These are phyloP conservation scores for Lasiurus cinereus DNA, from an alignment of 2,113 vertebrate genomes.

Conservation along the genomic window DNA sequence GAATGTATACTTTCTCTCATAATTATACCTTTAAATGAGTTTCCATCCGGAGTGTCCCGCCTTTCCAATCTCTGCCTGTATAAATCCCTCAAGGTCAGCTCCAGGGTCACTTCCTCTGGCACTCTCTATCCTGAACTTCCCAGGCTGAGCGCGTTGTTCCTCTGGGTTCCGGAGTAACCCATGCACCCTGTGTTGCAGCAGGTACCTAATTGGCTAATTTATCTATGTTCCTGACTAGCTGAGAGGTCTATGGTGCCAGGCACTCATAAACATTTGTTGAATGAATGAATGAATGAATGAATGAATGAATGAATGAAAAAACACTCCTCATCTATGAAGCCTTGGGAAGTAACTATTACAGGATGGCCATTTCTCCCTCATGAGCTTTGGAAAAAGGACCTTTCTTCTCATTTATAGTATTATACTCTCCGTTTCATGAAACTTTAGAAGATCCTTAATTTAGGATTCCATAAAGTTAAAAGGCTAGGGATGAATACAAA, in stretches of 20 bases:
- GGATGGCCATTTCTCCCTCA: background rate
- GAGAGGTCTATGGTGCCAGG: background rate
- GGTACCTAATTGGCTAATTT: background rate
- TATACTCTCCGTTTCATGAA: slow-evolving; percentile 13
- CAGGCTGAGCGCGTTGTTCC: background rate
- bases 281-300: background rate
- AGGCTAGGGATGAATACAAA: slow-evolving; percentile 32
- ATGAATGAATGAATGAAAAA: background rate
- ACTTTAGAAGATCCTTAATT: slow-evolving; percentile 33
- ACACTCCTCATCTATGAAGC: background rate
- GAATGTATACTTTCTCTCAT: background rate
- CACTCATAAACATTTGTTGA: background rate
- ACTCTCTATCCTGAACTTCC: background rate
- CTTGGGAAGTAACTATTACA: slow-evolving; percentile 34
- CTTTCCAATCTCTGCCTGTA: background rate
- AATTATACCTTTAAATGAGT: slow-evolving; percentile 2
- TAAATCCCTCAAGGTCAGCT: background rate
- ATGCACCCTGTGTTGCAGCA: background rate
- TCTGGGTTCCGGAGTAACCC: background rate
- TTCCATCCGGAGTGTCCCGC: background rate
- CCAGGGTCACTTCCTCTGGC: background rate
- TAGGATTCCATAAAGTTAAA: slow-evolving; percentile 41
- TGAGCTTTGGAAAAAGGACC: background rate
- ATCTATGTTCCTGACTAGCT: background rate
- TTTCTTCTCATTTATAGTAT: background rate